phyloP scores from a whole-genome alignment of 2,888 invertebrate species.

The Diadromus collaris region DNA sequence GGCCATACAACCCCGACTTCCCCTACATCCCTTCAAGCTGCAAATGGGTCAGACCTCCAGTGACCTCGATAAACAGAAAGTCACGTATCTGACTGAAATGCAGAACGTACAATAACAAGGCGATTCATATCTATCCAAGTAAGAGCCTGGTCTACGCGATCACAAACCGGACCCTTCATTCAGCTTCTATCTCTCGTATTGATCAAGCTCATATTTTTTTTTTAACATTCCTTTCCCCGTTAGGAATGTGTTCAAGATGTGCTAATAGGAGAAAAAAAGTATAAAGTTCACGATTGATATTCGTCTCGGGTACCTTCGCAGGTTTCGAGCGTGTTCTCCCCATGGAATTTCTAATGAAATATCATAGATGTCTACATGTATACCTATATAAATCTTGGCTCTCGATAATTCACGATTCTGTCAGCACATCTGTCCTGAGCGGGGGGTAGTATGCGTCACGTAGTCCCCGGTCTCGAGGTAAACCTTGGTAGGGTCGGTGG shows the following conservation, averaged over 20 bases:
- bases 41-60: neutral
- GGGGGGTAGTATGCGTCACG: conserved; percentile 27
- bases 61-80: neutral
- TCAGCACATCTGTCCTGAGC: conserved; percentile 37
- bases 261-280: neutral
- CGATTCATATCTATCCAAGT: neutral
- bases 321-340: conserved; percentile 7
- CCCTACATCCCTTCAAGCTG: neutral
- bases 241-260: neutral
- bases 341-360: conserved; percentile 10
- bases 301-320: neutral
- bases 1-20: no score
- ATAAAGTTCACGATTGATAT: neutral
- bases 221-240: neutral
- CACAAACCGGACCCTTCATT: neutral
- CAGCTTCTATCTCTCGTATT: neutral
- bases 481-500: neutral
- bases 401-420: conserved; percentile 33
- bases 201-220: neutral
- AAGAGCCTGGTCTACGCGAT: neutral
- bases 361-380: conserved; percentile 9
- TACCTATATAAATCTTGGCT: conserved; percentile 32
- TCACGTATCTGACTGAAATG: neutral
- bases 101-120: neutral
- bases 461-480: conserved; percentile 28